Evolutionary conservation across 1,140 invertebrate species (phyloP), one percentile per base, ranked within the genome.

Genomic region (Drosophila orosa): DNA sequence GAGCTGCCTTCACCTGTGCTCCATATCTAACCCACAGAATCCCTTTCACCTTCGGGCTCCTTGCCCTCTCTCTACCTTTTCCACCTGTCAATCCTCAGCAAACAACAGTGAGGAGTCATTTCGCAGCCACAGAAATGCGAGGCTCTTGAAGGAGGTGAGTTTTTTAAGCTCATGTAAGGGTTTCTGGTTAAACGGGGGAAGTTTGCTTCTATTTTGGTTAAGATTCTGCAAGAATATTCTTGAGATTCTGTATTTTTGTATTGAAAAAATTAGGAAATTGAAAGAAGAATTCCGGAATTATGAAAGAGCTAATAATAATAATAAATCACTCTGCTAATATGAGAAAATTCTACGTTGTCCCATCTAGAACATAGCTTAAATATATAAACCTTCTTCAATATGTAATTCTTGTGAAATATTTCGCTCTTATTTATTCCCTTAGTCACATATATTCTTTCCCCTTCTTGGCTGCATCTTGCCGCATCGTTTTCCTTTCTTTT

Each of bases 71-170:
- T 42, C 8, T n/a, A 2, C 2, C 24, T 39, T 39, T 40, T 29
- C 24, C 55, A 44, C 61, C 65, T 66, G 65, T 66, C 65, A 68
- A 66, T 68, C 65, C 65, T 68, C 10, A 8, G 61, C 68, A 72
- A 71, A 71, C 67, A 71, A 71, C 66, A 58, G 66, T 72, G 66
- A 72, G 67, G 42, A 71, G 66, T 72, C 68, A 72, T 58, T 72
- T 72, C 12, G 33, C 42, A 71, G 68, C 27, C 42, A 15, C 33
- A 17, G 27, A 72, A 58, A 48, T 48, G 33, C 13, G 33, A n/a
- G 13, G 66, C 57, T 31, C 33, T 31, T 29, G n/a, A n/a, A 29
- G 31, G 31, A 24, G 50, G 7, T 35, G 19, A 22, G 12, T 29
- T 48, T 47, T 59, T 31, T 17, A 24, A 42, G 55, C 39, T 56